Conservation (phyloP, 2,888 invertebrate species). For the Dastarcus helophoroides region DNA sequence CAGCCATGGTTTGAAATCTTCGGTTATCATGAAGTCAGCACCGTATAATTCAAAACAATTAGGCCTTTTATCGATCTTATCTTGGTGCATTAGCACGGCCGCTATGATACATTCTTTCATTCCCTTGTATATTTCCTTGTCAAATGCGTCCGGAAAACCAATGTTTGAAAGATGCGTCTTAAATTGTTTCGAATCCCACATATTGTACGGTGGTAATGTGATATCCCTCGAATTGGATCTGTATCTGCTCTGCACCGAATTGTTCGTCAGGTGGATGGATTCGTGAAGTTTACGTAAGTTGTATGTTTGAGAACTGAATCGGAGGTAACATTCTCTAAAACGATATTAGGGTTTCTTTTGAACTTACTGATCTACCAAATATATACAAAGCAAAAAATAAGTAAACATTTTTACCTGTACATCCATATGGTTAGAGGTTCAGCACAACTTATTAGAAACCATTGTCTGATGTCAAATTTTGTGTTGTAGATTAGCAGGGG, state of each 20-base stretch:
- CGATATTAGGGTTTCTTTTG: no score
- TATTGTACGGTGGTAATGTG: conserved; percentile 62
- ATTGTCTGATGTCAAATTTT: conserved; percentile 91
- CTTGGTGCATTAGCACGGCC: conserved; percentile 69
- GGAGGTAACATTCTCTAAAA: conserved; percentile 61
- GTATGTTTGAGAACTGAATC: conserved; percentile 78
- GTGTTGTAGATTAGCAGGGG: conserved; percentile 81
- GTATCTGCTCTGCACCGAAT: conserved; percentile 75
- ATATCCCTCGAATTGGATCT: conserved; percentile 44
- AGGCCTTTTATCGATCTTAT: conserved; percentile 52
- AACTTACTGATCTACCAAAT: conserved; percentile 49
- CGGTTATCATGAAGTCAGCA: conserved; percentile 83
- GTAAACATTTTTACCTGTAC: conserved; percentile 54
- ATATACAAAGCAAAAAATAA: no score
- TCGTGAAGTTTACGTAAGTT: conserved; percentile 68
- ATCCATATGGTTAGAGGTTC: conserved; percentile 88
- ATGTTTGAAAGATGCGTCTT: conserved; percentile 28
- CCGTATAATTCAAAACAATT: conserved; percentile 85
- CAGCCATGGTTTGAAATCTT: conserved; percentile 76
- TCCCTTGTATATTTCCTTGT: conserved; percentile 59
- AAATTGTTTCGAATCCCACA: conserved; percentile 53
- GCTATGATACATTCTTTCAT: conserved; percentile 75
- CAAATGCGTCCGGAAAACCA: conserved; percentile 54
- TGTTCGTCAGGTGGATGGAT: conserved; percentile 78
- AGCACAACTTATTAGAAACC: conserved; percentile 86